A percentile compares a stretch with the other conserved stretches of the same genome.
Evolutionary conservation across 2,113 vertebrate genomes (phyloP).

Genomic region (Isurus oxyrinchus): DNA sequence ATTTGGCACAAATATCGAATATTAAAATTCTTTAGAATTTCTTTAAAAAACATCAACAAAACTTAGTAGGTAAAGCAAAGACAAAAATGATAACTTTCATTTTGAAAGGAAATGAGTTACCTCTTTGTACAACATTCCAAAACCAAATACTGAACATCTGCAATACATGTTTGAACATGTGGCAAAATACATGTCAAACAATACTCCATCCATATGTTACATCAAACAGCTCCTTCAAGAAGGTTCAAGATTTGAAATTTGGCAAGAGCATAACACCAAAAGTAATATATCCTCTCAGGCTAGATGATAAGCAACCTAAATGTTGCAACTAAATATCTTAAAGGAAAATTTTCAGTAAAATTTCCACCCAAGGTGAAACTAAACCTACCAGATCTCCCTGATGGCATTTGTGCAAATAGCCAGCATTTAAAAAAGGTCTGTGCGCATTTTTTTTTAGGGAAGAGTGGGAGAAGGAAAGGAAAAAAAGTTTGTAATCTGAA

Average conservation of each 20-base stretch:
- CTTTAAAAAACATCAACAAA: neutral
- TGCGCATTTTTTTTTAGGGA: neutral
- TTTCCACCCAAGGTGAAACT: neutral
- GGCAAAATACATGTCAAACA: slow-evolving; percentile 45
- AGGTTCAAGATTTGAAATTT: neutral
- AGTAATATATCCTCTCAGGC: neutral
- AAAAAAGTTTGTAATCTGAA: neutral
- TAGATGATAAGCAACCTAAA: neutral
- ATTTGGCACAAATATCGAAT: neutral
- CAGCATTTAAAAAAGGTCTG: neutral
- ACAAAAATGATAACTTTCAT: neutral
- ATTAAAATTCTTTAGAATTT: neutral
- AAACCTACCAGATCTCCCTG: neutral
- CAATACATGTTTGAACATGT: slow-evolving; percentile 41
- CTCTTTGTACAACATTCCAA: slow-evolving; percentile 46
- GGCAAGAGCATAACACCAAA: neutral
- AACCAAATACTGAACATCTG: slow-evolving; percentile 44
- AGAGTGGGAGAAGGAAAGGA: neutral
- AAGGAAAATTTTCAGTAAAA: neutral
- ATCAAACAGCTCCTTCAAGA: slow-evolving; percentile 35
- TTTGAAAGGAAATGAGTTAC: slow-evolving; percentile 40
- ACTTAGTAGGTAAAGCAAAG: neutral
- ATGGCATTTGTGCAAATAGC: neutral
- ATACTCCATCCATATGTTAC: slow-evolving; percentile 38
- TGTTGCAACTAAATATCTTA: neutral